Base-by-base conservation (phyloP, 2,113 vertebrate species). In the Ailurus styani region DNA sequence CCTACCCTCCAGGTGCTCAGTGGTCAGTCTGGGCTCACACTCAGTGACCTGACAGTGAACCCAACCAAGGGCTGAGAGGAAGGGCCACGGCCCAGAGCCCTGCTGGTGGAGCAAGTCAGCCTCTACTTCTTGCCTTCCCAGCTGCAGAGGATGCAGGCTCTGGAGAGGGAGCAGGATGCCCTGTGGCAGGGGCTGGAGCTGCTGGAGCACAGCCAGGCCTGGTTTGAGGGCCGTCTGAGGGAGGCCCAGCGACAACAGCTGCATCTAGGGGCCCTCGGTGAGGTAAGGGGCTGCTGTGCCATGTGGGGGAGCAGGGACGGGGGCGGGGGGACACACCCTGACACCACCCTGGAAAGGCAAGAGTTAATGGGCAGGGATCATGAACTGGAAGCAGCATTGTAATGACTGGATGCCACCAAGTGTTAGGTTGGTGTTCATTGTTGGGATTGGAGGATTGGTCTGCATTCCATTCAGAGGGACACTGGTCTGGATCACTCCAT, bases 131-230 rank as follows among this genome's bases (percentile, higher is more conserved):
- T 45, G 27, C 55, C 25, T 81, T 72, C 54, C 47, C 86, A 98
- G 98, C 73, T 98, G 47, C 98, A 96, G 93, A 98, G 68, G 42
- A 98, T 98, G 97, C 97, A 97, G 64, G 97, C 97, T 52, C 85
- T 98, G 97, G 98, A 98, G 91, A 81, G 97, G 31, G 83, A 98
- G 50, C 97, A 98, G 31, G 98, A 98, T 1, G 98, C 97, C 68
- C 97, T 98, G 75, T 90, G 98, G 90, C 98, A 98, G 68, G 98
- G 98, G n/a, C 90, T 98, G 79, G 98, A 98, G 87, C 95, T 98
- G 87, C 98, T 98, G 40, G 94, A 98, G 14, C 94, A 40, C 1
- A 54, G 98, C 60, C 96, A 96, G 40, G 97, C 94, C 73, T 98
- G 98, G 98, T 98, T 95, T 50, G 83, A 87, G 93, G 89, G 95